phyloP scores from a whole-genome alignment of 2,797 vertebrate species.

The Pelochelys cantorii region DNA sequence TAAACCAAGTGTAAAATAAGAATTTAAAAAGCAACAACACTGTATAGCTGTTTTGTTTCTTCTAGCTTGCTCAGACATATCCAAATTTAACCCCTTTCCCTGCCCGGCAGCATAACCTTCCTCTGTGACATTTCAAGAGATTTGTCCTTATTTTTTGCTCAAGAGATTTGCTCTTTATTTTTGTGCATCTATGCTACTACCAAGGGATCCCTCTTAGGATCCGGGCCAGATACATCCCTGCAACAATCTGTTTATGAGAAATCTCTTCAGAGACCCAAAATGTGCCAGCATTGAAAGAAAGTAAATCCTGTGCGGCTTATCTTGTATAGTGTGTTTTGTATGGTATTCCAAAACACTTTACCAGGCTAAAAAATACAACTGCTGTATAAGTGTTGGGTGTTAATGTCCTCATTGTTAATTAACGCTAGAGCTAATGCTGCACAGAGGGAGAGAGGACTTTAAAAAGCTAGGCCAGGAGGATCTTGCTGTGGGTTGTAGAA shows the following conservation, averaged over 20 bases:
- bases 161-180: not conserved
- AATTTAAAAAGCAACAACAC: not conserved
- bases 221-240: not conserved
- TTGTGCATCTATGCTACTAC: not conserved
- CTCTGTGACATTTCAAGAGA: not conserved
- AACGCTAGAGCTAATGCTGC: not conserved
- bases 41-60: not conserved
- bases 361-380: not conserved
- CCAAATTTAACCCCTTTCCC: not conserved
- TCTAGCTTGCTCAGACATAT: not conserved
- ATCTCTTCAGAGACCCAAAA: not conserved
- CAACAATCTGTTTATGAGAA: not conserved
- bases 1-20: not conserved
- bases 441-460: not conserved
- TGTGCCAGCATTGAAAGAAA: not conserved
- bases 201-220: not conserved
- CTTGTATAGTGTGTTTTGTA: not conserved
- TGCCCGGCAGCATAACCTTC: not conserved
- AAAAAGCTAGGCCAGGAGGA: not conserved
- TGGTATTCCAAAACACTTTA: not conserved
- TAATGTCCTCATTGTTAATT: not conserved
- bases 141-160: not conserved
- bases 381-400: not conserved
- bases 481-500: not conserved
- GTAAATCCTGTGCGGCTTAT: accelerated